Conservation (phyloP, 1,140 invertebrate genomes). For the Tribolium castaneum region DNA sequence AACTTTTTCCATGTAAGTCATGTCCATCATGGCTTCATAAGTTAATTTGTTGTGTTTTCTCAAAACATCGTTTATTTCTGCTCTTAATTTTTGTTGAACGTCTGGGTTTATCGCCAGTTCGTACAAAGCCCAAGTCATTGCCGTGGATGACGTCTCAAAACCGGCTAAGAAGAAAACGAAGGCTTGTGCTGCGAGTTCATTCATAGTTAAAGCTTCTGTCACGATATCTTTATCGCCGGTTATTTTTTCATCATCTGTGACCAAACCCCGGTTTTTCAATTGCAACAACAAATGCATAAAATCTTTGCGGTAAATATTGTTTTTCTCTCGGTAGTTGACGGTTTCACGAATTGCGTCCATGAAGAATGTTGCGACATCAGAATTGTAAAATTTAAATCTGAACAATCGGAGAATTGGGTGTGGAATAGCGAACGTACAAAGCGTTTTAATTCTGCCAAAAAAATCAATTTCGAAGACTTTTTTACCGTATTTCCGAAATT, state of each 20-base stretch:
- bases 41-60: constrained; percentile 62
- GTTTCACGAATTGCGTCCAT: constrained; percentile 65
- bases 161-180: constrained; percentile 71
- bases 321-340: constrained; percentile 62
- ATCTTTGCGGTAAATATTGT: constrained; percentile 66
- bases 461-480: constrained; percentile 1
- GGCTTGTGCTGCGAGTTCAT: constrained; percentile 64
- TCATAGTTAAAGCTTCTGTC: constrained; percentile 18
- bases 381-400: background rate
- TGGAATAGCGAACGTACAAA: background rate
- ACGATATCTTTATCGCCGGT: background rate
- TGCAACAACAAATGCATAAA: constrained; percentile 70
- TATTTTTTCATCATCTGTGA: background rate
- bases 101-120: constrained; percentile 67
- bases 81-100: constrained; percentile 68
- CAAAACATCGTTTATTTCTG: constrained; percentile 69
- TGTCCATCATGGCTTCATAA: constrained; percentile 65
- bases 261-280: constrained; percentile 64
- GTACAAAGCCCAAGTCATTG: constrained; percentile 67
- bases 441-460: background rate
- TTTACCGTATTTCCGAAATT: constrained; percentile 57
- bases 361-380: constrained; percentile 60
- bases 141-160: constrained; percentile 71
- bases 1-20: constrained; percentile 64
- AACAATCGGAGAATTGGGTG: background rate